These are phyloP conservation scores for Hermetia illucens DNA, from an alignment of 1,140 invertebrate species.

Conservation along the genomic window DNA sequence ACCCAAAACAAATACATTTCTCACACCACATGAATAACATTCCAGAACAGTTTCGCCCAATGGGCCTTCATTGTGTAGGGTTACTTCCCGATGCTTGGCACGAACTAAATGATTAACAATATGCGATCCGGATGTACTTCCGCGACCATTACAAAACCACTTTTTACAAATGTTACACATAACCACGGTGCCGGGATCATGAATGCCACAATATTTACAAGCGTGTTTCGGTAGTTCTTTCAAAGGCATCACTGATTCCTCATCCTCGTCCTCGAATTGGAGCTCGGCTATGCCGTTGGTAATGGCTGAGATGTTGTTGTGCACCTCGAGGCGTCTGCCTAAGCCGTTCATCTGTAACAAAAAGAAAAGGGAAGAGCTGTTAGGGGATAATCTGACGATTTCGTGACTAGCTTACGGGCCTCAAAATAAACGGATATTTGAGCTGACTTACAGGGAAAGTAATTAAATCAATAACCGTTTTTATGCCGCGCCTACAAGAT, in stretches of 20 bases:
- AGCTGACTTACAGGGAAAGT: no score
- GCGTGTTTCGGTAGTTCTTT: conserved; percentile 84
- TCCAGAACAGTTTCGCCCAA: conserved; percentile 95
- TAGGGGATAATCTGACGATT: no score
- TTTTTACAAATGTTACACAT: conserved; percentile 98
- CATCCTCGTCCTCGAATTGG: conserved; percentile 81
- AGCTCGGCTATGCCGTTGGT: conserved; percentile 64
- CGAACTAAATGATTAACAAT: conserved; percentile 97
- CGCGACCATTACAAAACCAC: conserved; percentile 99
- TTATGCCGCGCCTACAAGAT: neutral
- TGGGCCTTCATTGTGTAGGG: conserved; percentile 92
- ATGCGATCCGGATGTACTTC: conserved; percentile 95
- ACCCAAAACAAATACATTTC: conserved; percentile 95
- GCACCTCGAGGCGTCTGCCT: conserved; percentile 36
- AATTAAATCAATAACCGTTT: no score
- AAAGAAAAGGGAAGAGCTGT: no score
- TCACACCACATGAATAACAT: conserved; percentile 96
- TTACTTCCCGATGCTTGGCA: conserved; percentile 98
- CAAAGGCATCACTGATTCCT: conserved; percentile 36
- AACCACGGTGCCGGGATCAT: conserved; percentile 94
- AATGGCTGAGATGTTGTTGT: conserved; percentile 51
- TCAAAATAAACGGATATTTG: no score
- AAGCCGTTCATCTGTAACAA: conserved; percentile 50
- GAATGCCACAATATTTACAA: conserved; percentile 97
- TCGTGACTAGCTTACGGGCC: no score